Evolutionary conservation across 2,797 vertebrate genomes (phyloP).

Genomic region (Pogoniulus pusillus): DNA sequence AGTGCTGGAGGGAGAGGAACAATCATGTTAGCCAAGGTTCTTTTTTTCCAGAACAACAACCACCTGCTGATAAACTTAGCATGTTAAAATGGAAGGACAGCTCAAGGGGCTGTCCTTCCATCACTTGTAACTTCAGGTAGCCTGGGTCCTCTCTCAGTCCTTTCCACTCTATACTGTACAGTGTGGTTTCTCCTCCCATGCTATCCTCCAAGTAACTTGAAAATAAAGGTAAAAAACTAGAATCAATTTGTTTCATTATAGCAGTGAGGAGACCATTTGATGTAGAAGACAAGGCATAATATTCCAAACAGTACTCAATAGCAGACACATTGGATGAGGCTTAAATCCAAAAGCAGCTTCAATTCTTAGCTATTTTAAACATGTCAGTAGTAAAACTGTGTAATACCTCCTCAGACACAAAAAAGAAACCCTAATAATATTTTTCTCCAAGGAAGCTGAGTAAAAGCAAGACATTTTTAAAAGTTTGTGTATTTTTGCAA

Average conservation of each 20-base stretch:
- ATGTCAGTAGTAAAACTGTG: neutral
- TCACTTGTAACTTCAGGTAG: neutral
- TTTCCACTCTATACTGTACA: neutral
- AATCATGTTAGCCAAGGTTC: neutral
- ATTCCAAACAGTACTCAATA: neutral
- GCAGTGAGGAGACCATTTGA: neutral
- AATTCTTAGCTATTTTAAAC: neutral
- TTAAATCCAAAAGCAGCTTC: neutral
- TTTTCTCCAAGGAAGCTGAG: neutral
- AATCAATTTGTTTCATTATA: neutral
- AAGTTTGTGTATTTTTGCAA: neutral
- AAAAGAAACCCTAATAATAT: neutral
- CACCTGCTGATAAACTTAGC: neutral
- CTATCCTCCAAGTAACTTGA: neutral
- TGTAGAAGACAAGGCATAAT: neutral
- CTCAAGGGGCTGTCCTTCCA: neutral
- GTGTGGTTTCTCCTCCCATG: neutral
- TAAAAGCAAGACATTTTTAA: neutral
- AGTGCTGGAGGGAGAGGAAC: slow-evolving; percentile 81
- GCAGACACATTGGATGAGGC: neutral
- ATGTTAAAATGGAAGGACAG: neutral
- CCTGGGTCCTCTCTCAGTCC: neutral
- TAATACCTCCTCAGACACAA: neutral
- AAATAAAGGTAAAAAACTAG: neutral
- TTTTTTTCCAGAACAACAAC: neutral